Percentiles rank a stretch among this genome's conserved stretches.
Conservation (phyloP, 2,797 vertebrate species). For the Huso huso region DNA sequence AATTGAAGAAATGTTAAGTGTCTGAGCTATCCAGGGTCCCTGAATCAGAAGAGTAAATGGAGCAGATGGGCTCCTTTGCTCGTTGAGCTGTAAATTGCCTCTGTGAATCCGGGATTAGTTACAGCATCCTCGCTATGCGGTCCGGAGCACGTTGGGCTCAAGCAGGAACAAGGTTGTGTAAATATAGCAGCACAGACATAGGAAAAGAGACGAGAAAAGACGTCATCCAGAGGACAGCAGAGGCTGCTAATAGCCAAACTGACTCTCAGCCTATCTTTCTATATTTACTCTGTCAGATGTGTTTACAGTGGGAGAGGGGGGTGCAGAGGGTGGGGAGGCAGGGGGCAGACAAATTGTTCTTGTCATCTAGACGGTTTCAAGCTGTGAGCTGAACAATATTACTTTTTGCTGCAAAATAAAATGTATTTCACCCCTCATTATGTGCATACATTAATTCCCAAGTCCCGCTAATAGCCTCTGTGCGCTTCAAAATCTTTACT, state of each 20-base stretch:
- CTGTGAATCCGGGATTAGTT: slow-evolving; percentile 21
- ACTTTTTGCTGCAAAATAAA: neutral
- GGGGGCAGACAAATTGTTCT: slow-evolving; percentile 22
- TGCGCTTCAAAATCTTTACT: too few relatives aligned
- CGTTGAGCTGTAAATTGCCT: neutral
- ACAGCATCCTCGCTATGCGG: slow-evolving; percentile 7
- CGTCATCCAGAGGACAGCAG: slow-evolving; percentile 28
- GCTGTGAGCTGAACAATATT: slow-evolving; percentile 14
- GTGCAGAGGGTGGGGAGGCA: slow-evolving; percentile 15
- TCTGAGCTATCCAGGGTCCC: neutral
- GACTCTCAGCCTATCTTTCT: slow-evolving; percentile 33
- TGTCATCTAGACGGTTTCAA: slow-evolving; percentile 25
- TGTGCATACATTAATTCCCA: too few relatives aligned
- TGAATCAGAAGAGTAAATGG: neutral
- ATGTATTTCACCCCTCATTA: too few relatives aligned
- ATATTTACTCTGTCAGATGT: slow-evolving; percentile 46
- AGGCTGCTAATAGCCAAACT: slow-evolving; percentile 33
- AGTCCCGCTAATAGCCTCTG: too few relatives aligned
- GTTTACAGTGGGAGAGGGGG: slow-evolving; percentile 23
- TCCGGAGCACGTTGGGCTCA: slow-evolving; percentile 55
- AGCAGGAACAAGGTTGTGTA: slow-evolving; percentile 52
- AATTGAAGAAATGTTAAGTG: neutral
- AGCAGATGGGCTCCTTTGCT: neutral
- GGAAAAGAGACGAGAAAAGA: slow-evolving; percentile 28
- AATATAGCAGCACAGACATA: slow-evolving; percentile 55